These are phyloP conservation scores for Esox niger DNA, from an alignment of 2,113 vertebrate genomes.

Conservation along the genomic window DNA sequence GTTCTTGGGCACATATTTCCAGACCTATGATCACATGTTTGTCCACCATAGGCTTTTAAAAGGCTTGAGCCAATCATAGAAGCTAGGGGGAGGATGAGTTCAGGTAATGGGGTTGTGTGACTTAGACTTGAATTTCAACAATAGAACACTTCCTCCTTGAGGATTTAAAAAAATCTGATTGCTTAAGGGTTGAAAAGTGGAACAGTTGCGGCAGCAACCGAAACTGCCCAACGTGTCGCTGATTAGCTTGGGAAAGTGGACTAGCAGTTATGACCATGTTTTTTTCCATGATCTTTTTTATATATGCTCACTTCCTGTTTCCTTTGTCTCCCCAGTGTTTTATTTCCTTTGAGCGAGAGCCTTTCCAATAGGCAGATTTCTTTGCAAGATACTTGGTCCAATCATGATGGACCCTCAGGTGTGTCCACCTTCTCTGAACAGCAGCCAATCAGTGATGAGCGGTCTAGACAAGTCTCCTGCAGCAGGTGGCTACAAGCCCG, in stretches of 20 bases:
- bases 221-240: background rate
- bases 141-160: constrained; percentile 18
- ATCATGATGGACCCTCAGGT: constrained; percentile 63
- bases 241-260: too few relatives aligned
- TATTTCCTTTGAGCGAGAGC: constrained; percentile 2
- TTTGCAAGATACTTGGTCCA: background rate
- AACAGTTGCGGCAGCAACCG: background rate
- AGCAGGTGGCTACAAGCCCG: constrained; percentile 48
- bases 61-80: background rate
- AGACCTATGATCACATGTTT: too few relatives aligned
- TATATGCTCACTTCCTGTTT: background rate
- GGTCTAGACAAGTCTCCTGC: constrained; percentile 68
- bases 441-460: constrained; percentile 66
- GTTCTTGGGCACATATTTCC: background rate
- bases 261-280: background rate
- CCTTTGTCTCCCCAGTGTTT: background rate
- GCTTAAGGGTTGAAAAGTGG: background rate
- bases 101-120: background rate
- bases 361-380: background rate
- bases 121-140: constrained; percentile 14
- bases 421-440: constrained; percentile 42
- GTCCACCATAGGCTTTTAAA: background rate
- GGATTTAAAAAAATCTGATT: background rate
- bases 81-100: background rate
- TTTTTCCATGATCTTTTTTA: too few relatives aligned